Evolutionary conservation across 2,888 invertebrate species (phyloP).

Genomic region (Magallana nippona): DNA sequence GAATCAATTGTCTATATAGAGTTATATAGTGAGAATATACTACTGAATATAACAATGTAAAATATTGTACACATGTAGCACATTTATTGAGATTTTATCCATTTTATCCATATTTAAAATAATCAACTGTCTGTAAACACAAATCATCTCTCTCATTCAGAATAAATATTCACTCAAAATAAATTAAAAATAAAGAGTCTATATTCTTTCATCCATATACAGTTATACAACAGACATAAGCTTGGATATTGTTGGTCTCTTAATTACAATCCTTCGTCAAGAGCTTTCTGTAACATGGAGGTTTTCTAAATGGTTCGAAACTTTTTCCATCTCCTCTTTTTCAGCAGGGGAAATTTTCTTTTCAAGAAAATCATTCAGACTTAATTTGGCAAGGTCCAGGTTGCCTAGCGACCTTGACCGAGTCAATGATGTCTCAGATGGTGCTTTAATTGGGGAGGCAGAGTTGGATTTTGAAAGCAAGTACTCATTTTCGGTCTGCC

Average conservation of each 20-base stretch:
- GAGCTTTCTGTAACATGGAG: conserved; percentile 66
- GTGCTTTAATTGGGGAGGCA: conserved; percentile 65
- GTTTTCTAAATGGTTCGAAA: conserved; percentile 70
- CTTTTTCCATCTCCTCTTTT: conserved; percentile 70
- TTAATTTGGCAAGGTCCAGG: conserved; percentile 68
- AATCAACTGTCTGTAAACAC: too few species aligned
- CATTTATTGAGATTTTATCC: too few species aligned
- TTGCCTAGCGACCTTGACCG: conserved; percentile 76
- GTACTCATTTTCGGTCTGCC: conserved; percentile 54
- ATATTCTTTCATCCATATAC: not conserved
- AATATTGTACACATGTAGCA: too few species aligned
- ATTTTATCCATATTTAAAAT: too few species aligned
- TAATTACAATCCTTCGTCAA: conserved; percentile 14
- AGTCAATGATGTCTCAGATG: conserved; percentile 58
- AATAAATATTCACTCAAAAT: conserved; percentile 5
- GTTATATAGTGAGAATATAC: too few species aligned
- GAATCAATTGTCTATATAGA: too few species aligned
- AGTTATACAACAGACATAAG: not conserved
- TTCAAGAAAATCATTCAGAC: conserved; percentile 64
- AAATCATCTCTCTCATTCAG: too few species aligned
- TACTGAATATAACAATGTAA: too few species aligned
- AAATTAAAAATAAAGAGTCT: conserved; percentile 1
- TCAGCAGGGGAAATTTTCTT: conserved; percentile 50
- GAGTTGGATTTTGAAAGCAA: conserved; percentile 68
- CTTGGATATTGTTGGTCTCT: not conserved